Conservation (phyloP, 2,888 invertebrate genomes). For the Mycalesis mineus region DNA sequence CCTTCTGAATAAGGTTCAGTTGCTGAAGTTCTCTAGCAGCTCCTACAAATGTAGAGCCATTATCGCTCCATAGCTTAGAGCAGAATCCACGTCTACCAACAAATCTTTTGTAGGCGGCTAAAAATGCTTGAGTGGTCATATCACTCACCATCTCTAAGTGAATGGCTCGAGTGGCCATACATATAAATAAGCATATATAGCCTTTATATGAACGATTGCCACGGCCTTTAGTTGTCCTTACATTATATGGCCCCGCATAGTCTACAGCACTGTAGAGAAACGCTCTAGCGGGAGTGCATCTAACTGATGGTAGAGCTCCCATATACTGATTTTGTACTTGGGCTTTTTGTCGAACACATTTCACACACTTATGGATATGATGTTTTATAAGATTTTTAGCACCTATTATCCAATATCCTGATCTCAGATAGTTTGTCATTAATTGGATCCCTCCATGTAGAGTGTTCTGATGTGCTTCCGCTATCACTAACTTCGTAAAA, state of each 20-base stretch:
- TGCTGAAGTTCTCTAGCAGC: background rate
- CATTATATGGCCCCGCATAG: background rate
- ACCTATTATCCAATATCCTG: too few species aligned
- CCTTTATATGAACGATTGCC: slow-evolving; percentile 19
- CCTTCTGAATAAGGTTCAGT: background rate
- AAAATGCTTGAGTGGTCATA: slow-evolving; percentile 17
- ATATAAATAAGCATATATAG: slow-evolving; percentile 26
- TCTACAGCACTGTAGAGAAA: slow-evolving; percentile 1
- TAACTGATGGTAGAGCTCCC: too few species aligned
- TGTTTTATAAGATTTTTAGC: background rate
- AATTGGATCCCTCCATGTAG: background rate
- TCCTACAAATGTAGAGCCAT: background rate
- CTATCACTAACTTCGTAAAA: slow-evolving; percentile 30
- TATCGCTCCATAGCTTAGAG: background rate
- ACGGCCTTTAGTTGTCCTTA: slow-evolving; percentile 17
- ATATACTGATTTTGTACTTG: background rate
- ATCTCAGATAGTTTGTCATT: too few species aligned
- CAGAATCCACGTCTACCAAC: background rate
- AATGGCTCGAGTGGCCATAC: slow-evolving; percentile 28
- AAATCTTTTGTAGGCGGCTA: background rate
- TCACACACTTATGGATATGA: background rate
- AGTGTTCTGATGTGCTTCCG: slow-evolving; percentile 22
- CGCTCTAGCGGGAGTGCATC: background rate
- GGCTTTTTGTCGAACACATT: background rate
- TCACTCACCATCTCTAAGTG: slow-evolving; percentile 28